Evolutionary conservation across 1,140 invertebrate species (phyloP).

Genomic region (Ganaspis sp.): DNA sequence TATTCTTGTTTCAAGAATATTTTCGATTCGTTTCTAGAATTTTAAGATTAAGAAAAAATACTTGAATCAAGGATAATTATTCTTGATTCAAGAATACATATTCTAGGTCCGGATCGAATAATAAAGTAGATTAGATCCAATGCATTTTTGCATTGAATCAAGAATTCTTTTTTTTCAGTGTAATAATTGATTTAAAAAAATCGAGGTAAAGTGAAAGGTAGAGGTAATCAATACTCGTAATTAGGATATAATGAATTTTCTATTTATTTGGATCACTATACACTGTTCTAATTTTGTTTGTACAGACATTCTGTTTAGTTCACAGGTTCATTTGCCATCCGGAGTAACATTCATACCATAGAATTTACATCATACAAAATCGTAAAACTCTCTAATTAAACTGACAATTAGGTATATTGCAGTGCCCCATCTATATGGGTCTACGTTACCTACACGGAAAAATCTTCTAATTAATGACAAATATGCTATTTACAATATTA

Average conservation of each 20-base stretch:
- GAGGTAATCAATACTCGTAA: not conserved
- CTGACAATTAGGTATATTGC: constrained; percentile 75
- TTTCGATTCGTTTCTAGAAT: no score
- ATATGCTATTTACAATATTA: constrained; percentile 66
- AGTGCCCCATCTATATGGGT: constrained; percentile 73
- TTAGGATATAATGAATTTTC: constrained; percentile 62
- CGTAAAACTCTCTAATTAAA: constrained; percentile 72
- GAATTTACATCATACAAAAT: constrained; percentile 69
- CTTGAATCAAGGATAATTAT: no score
- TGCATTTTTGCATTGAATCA: no score
- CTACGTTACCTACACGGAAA: constrained; percentile 60
- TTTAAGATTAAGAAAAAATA: no score
- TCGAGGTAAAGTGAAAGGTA: not conserved
- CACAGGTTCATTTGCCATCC: constrained; percentile 50
- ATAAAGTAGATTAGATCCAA: no score
- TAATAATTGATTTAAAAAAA: not conserved
- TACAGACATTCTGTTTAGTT: constrained; percentile 52
- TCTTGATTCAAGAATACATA: no score
- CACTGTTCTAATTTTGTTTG: constrained; percentile 66
- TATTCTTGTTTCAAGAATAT: no score
- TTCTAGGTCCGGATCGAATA: no score
- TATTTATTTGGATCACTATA: constrained; percentile 73
- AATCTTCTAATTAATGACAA: constrained; percentile 60
- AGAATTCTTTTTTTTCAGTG: no score
- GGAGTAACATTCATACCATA: constrained; percentile 45